phyloP scores from a whole-genome alignment of 1,140 invertebrate species.

The Pseudomyrmex pallidus region DNA sequence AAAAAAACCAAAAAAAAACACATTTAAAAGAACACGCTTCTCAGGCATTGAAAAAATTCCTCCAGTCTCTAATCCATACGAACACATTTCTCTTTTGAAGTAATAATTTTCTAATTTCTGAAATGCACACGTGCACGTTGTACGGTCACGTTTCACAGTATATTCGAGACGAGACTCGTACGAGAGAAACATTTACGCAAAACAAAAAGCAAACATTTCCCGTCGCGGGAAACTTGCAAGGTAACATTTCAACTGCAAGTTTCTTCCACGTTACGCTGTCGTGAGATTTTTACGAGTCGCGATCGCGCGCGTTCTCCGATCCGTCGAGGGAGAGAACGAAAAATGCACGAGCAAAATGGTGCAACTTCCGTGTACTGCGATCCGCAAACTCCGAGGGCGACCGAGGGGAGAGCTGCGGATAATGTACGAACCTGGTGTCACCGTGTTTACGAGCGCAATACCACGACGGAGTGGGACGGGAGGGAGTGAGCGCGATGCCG shows the following conservation, averaged over 20 bases:
- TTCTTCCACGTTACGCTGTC: constrained; percentile 19
- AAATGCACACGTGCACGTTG: too few species aligned
- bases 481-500: background rate
- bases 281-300: constrained; percentile 45
- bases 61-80: too few species aligned
- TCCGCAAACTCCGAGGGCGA: background rate
- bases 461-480: background rate
- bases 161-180: background rate
- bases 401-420: background rate
- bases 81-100: too few species aligned
- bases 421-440: constrained; percentile 37
- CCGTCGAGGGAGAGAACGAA: background rate
- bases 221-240: background rate
- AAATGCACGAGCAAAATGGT: constrained; percentile 41
- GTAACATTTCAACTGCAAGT: background rate
- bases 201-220: background rate
- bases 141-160: background rate
- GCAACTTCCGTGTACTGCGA: background rate
- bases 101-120: too few species aligned
- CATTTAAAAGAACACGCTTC: too few species aligned
- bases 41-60: too few species aligned
- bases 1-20: background rate
- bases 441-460: constrained; percentile 42
- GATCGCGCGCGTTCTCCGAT: constrained; percentile 34
- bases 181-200: constrained; percentile 1